Evolutionary conservation across 2,797 vertebrate species (phyloP), one percentile per base, ranked within the genome.

Genomic region (Macrochelys suwanniensis): DNA sequence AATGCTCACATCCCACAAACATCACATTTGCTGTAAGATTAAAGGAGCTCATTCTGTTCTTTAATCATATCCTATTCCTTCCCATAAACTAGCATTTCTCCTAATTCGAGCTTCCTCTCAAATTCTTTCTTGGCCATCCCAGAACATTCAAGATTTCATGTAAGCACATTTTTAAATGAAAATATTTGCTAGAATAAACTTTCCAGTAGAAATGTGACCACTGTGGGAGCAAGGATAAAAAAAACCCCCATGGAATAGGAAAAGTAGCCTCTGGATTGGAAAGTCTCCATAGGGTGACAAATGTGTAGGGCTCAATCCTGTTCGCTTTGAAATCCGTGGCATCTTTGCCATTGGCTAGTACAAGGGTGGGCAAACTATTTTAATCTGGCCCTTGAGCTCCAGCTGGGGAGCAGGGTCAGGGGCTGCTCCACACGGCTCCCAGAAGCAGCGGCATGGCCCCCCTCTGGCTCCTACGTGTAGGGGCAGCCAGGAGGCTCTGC

Each of bases 11-110:
- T 90, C 50, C 42, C 65, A 83, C 88, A 95, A 92, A 88, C 45
- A 88, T 0, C 80, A 5, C 76, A 80, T 78, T 89, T 89, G 59
- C 77, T 86, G 53, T 88, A 82, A 95, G 91, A 92, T 92, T 91
- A 96, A 97, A 96, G 81, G 25, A 92, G 57, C 15, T 95, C 90
- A 88, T 57, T 88, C 84, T 85, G 71, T 84, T 85, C 87, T 95
- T 96, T 94, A 93, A 94, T 88, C 79, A 80, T 49, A 50, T 42
- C 37, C 68, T 94, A 84, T 61, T 84, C n/a, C 78, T 89, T 91
- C 91, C 76, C 84, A 82, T 59, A 71, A 91, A 80, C 1, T n/a
- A 82, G 56, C 59, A 80, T 84, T 90, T 86, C 37, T 89, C 79
- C 49, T 84, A 94, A 65, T 93, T 88, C 82, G 92, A 89, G 74